Evolutionary conservation across 2,797 vertebrate species (phyloP).

Genomic region (Lacerta agilis): DNA sequence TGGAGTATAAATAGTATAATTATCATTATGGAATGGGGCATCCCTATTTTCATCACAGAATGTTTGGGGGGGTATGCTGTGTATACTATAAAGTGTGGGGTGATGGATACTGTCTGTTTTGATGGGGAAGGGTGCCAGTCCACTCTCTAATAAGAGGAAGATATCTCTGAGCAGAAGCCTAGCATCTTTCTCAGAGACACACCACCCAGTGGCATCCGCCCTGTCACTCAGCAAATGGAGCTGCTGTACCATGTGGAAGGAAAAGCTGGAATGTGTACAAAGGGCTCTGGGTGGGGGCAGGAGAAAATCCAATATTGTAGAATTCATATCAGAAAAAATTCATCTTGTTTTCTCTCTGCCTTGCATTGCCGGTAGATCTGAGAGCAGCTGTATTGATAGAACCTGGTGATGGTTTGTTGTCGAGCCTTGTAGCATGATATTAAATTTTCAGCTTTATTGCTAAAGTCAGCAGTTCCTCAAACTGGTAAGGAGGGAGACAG

Average conservation of each 20-base stretch:
- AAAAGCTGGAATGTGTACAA: slow-evolving; percentile 16
- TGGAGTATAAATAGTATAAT: too few species aligned
- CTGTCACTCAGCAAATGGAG: slow-evolving; percentile 16
- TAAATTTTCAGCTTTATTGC: slow-evolving; percentile 59
- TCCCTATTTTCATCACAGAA: too few species aligned
- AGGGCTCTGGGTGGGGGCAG: neutral
- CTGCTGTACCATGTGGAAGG: slow-evolving; percentile 24
- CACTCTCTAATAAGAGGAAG: neutral
- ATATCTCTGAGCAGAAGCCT: neutral
- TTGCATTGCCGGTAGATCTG: slow-evolving; percentile 56
- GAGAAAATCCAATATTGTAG: slow-evolving; percentile 49
- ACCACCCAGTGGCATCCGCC: slow-evolving; percentile 8
- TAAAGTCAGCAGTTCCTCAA: slow-evolving; percentile 62
- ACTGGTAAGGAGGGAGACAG: slow-evolving; percentile 42
- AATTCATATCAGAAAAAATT: slow-evolving; percentile 59
- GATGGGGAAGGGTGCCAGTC: too few species aligned
- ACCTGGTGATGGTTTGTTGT: slow-evolving; percentile 37
- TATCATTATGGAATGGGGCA: too few species aligned
- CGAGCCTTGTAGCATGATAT: slow-evolving; percentile 53
- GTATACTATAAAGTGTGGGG: too few species aligned
- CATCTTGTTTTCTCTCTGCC: slow-evolving; percentile 32
- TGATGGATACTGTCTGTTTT: too few species aligned
- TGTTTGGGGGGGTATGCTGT: too few species aligned
- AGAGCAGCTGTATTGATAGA: slow-evolving; percentile 42
- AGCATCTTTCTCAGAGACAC: neutral